Conservation (phyloP, 2,888 invertebrate species). For the Morpho helenor region DNA sequence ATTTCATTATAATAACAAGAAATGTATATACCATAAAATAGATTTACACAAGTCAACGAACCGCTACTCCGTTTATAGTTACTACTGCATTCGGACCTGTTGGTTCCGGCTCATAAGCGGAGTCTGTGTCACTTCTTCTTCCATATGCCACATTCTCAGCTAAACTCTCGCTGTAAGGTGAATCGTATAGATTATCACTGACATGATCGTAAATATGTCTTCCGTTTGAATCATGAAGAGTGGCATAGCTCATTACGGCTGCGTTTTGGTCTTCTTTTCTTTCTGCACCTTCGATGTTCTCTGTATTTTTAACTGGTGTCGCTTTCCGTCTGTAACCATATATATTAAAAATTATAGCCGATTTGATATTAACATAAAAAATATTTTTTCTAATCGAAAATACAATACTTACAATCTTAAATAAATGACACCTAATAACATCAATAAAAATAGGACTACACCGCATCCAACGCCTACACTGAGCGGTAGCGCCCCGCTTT, state of each 20-base stretch:
- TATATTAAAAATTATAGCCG: too few relatives aligned
- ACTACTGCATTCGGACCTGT: constrained; percentile 81
- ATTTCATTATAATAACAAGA: too few relatives aligned
- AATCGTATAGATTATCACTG: constrained; percentile 86
- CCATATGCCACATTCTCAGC: constrained; percentile 71
- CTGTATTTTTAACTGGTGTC: constrained; percentile 92
- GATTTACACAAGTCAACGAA: constrained; percentile 76
- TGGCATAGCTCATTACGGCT: constrained; percentile 93
- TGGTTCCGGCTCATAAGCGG: constrained; percentile 84
- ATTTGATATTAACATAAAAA: too few relatives aligned
- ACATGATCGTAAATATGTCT: constrained; percentile 73
- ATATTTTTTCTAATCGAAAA: not conserved
- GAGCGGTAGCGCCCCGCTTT: constrained; percentile 85
- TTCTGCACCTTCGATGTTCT: constrained; percentile 92
- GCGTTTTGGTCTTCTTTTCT: constrained; percentile 92
- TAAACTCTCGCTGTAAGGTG: constrained; percentile 83
- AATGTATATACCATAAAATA: too few relatives aligned
- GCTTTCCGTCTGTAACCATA: constrained; percentile 84
- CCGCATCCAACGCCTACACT: constrained; percentile 92
- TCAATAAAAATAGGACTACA: constrained; percentile 87
- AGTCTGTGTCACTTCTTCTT: constrained; percentile 66
- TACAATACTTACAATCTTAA: constrained; percentile 85
- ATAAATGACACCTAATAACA: constrained; percentile 89
- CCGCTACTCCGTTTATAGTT: constrained; percentile 93
- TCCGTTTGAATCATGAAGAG: constrained; percentile 84